A percentile compares a stretch with the other conserved stretches of the same genome.
Evolutionary conservation across 1,140 invertebrate species (phyloP).

Genomic region (Dendroctonus ponderosae): DNA sequence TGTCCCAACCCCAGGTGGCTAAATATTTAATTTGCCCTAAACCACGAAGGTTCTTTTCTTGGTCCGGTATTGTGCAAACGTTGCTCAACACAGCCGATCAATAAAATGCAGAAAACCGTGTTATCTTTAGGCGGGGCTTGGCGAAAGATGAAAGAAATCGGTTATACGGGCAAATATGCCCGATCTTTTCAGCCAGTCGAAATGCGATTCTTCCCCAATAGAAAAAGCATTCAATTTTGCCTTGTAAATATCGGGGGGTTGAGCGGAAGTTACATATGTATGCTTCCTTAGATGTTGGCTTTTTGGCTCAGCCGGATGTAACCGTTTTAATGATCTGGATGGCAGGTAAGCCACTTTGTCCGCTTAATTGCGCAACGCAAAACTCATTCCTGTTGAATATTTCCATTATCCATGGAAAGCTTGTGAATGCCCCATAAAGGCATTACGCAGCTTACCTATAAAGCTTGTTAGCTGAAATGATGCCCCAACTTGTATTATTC

Average conservation of each 20-base stretch:
- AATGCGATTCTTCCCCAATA: slow-evolving; percentile 1
- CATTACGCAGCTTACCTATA: slow-evolving; percentile 24
- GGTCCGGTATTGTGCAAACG: slow-evolving; percentile 14
- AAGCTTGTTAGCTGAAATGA: slow-evolving; percentile 26
- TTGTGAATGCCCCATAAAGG: slow-evolving; percentile 12
- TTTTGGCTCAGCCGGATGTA: too few species aligned
- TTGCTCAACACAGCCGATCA: slow-evolving; percentile 3
- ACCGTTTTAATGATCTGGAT: too few species aligned
- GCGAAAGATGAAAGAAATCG: slow-evolving; percentile 8
- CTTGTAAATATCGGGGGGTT: too few species aligned
- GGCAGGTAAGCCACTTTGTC: background rate
- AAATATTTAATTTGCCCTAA: slow-evolving; percentile 28
- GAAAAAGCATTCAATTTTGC: background rate
- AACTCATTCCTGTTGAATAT: background rate
- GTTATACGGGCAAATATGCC: background rate
- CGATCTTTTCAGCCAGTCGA: background rate
- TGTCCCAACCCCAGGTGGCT: slow-evolving; percentile 28
- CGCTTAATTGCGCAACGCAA: background rate
- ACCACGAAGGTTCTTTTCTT: slow-evolving; percentile 13
- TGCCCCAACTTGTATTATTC: slow-evolving; percentile 12
- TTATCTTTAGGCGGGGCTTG: slow-evolving; percentile 18
- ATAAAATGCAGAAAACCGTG: slow-evolving; percentile 22
- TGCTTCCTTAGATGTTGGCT: too few species aligned
- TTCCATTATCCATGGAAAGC: slow-evolving; percentile 13
- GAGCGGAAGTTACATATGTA: too few species aligned